Percentiles rank a stretch among this genome's conserved stretches.
These are phyloP conservation scores for Brachyptera risi DNA, from an alignment of 2,888 invertebrate species.

Conservation along the genomic window DNA sequence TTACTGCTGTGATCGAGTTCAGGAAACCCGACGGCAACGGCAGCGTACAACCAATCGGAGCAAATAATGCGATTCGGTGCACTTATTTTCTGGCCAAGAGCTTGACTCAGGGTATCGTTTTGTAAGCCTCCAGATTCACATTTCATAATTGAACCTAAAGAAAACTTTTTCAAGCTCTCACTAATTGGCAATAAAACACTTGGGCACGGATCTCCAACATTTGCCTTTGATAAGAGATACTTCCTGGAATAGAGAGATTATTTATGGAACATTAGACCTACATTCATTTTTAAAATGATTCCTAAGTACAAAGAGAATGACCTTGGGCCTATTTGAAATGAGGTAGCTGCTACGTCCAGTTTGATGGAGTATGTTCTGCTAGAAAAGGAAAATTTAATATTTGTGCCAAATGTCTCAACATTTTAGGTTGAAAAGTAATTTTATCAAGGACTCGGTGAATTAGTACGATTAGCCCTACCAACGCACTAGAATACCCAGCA, in stretches of 20 bases:
- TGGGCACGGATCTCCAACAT: conserved; percentile 39
- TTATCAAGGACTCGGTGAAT: too few species aligned
- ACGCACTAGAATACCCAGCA: too few species aligned
- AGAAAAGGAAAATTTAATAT: too few species aligned
- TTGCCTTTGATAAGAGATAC: conserved; percentile 33
- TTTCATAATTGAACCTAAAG: conserved; percentile 21
- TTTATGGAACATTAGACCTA: too few species aligned
- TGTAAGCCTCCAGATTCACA: conserved; percentile 33
- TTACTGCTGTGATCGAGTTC: conserved; percentile 43
- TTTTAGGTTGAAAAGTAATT: too few species aligned
- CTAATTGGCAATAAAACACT: conserved; percentile 40
- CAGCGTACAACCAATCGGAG: conserved; percentile 45
- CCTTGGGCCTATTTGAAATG: too few species aligned
- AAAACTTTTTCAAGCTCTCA: conserved; percentile 30
- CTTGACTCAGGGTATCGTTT: conserved; percentile 41
- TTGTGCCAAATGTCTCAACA: too few species aligned
- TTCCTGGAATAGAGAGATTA: conserved; percentile 31
- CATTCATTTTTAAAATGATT: too few species aligned
- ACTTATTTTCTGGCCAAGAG: conserved; percentile 44
- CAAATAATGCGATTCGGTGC: conserved; percentile 48
- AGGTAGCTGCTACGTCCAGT: too few species aligned
- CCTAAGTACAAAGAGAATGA: too few species aligned
- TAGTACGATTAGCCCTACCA: too few species aligned
- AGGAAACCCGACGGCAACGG: conserved; percentile 49
- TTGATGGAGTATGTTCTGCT: too few species aligned